phyloP scores from a whole-genome alignment of 2,797 vertebrate genomes.

The Crax fasciolata region DNA sequence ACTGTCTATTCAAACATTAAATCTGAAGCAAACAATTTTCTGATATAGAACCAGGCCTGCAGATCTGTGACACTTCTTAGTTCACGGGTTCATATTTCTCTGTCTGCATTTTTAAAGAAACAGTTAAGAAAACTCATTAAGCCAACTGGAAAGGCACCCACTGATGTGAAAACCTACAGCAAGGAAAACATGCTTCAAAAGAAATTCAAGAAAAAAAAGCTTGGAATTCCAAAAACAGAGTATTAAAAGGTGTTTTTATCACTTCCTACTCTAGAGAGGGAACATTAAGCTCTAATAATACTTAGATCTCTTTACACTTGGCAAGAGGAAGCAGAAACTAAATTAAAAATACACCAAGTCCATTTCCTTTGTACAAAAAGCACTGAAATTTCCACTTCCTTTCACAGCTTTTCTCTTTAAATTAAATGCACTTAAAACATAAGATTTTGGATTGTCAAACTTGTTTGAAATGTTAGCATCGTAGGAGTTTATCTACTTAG shows the following conservation, averaged over 20 bases:
- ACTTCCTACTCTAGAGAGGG: neutral
- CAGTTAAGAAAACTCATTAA: neutral
- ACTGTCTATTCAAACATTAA: neutral
- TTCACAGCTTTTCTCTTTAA: neutral
- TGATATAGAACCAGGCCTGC: neutral
- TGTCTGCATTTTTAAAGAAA: neutral
- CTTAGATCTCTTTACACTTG: neutral
- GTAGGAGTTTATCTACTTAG: neutral
- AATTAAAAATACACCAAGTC: neutral
- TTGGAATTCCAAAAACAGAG: neutral
- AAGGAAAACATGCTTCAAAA: neutral
- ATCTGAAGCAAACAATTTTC: neutral
- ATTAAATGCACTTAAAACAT: neutral
- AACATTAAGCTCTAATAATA: neutral
- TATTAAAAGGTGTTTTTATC: neutral
- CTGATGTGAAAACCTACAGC: neutral
- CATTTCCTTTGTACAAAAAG: constrained; percentile 1
- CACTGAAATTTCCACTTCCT: neutral
- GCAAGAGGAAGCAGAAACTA: neutral
- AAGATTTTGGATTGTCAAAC: neutral
- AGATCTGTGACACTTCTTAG: neutral
- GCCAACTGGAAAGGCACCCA: neutral
- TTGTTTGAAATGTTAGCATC: neutral
- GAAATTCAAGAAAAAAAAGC: neutral
- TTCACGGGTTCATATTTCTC: neutral